phyloP scores from a whole-genome alignment of 2,888 invertebrate species.

The Leptura quadrifasciata region DNA sequence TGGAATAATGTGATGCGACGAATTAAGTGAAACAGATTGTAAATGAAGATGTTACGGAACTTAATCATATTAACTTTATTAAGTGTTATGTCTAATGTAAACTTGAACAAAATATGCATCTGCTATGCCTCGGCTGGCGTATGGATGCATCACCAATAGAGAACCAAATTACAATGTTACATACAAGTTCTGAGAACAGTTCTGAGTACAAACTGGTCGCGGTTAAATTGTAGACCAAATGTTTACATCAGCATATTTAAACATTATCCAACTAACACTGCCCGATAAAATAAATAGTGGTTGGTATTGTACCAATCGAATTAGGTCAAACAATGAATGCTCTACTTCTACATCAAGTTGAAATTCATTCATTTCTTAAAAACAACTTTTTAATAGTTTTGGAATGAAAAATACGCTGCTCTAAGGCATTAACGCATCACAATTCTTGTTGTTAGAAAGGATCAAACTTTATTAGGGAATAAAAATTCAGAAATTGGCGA shows the following conservation, averaged over 20 bases:
- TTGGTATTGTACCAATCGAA: not conserved
- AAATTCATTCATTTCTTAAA: not conserved
- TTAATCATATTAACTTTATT: constrained; percentile 36
- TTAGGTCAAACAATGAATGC: not conserved
- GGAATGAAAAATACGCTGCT: too few species aligned
- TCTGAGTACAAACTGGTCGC: constrained; percentile 32
- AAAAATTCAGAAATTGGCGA: too few species aligned
- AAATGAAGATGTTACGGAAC: constrained; percentile 28
- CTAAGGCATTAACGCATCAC: too few species aligned
- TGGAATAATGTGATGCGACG: constrained; percentile 10
- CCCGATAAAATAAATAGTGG: constrained; percentile 16
- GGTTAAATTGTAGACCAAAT: constrained; percentile 36
- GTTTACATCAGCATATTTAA: constrained; percentile 36
- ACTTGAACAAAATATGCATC: constrained; percentile 14
- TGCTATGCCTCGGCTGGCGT: not conserved
- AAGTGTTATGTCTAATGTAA: constrained; percentile 33
- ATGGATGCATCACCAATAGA: constrained; percentile 33
- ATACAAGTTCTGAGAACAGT: constrained; percentile 26
- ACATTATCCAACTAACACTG: constrained; percentile 30
- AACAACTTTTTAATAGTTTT: not conserved
- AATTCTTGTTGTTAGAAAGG: too few species aligned
- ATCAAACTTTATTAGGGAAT: too few species aligned
- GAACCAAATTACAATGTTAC: constrained; percentile 32
- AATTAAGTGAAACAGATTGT: constrained; percentile 38
- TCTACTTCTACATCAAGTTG: not conserved